Base-by-base conservation (phyloP, 2,797 vertebrate genomes). In the Aldrovandia affinis region DNA sequence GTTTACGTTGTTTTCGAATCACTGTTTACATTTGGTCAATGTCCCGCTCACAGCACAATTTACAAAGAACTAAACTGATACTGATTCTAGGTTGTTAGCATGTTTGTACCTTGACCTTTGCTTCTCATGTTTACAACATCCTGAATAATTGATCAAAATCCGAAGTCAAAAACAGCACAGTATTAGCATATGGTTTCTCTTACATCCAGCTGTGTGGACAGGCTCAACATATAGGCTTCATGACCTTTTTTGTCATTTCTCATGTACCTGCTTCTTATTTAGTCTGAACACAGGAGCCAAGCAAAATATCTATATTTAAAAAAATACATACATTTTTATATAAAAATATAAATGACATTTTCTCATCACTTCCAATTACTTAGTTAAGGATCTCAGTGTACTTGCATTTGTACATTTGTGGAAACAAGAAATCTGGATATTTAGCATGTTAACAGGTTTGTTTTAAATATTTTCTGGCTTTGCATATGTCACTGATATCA, bases 71-170 rank as follows among this genome's bases (percentile, higher is more conserved):
- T 73, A 33, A 73, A 42, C 36, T 22, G 36, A 73, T n/a, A 47
- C 73, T 25, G 73, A 77, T 77, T 77, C 73, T 44, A 44, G 39
- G 14, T 47, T 44, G 44, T 47, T 77, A 44, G 73, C 2, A 77
- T 77, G 68, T 77, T 77, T 77, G 22, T 47, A 42, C 39, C 39
- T 77, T 77, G 39, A 57, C 22, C 25, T 14, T 59, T 84, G 78
- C 78, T 81, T 80, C 59, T 30, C 78, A 42, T 63, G 28, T 83
- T 83, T 50, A 57, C 80, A 44, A 61, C 28, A 84, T 52, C 77
- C 81, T 77, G 79, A 30, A 57, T 83, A 73, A 80, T 54, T 63
- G 33, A 80, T 52, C 81, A 9, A 36, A 42, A 59, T 77, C 22
- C 42, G 63, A 80, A 80, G 70, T 54, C 77, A 81, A 65, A 81